A percentile compares a stretch with the other conserved stretches of the same genome.
Conservation (phyloP, 2,888 invertebrate species). For the Nesidiocoris tenuis region DNA sequence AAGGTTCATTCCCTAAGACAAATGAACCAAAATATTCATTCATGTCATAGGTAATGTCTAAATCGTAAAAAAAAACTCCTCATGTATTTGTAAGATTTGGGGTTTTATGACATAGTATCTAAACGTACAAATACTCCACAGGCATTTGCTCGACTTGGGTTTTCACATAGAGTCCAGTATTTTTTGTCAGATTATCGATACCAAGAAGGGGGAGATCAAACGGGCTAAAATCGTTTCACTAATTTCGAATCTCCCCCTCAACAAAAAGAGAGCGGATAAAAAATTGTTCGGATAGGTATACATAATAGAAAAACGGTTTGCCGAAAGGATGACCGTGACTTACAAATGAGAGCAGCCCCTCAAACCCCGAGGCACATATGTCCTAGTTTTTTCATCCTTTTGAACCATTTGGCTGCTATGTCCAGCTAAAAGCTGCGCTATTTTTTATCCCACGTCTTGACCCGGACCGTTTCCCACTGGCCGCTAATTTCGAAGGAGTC, state of each 20-base stretch:
- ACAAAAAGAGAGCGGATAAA: not conserved
- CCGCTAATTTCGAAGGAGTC: conserved; percentile 4
- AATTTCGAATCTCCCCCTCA: not conserved
- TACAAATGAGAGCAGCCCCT: not conserved
- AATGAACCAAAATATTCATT: no score
- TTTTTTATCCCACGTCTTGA: conserved; percentile 7
- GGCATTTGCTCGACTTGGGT: no score
- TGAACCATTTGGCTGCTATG: conserved; percentile 11
- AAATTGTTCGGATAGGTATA: not conserved
- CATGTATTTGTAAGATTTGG: no score
- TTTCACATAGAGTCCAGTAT: no score
- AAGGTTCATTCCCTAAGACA: no score
- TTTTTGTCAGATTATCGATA: no score
- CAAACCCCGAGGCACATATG: conserved; percentile 5
- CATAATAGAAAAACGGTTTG: conserved; percentile 1
- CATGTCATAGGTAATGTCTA: no score
- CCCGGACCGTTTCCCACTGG: conserved; percentile 18
- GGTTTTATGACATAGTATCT: no score
- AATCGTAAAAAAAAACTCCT: no score
- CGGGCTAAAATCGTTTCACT: not conserved
- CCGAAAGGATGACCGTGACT: conserved; percentile 18
- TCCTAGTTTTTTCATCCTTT: conserved; percentile 9
- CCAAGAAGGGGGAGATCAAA: no score
- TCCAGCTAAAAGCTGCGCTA: not conserved
- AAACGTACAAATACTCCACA: no score